Conservation (phyloP, 2,888 invertebrate species). For the Heliconius charithonia region DNA sequence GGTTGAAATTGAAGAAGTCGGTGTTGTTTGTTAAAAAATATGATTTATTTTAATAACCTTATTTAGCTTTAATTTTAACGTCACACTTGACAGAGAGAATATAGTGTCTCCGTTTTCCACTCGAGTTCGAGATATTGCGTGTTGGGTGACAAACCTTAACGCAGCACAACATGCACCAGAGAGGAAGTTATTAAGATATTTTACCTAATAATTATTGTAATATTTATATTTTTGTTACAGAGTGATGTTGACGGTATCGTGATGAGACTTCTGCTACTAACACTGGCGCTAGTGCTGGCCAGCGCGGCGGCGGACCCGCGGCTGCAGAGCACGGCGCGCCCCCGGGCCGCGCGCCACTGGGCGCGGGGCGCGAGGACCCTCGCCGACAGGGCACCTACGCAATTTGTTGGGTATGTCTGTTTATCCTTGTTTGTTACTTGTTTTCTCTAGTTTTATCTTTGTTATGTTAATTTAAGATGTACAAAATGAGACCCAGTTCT, state of each 20-base stretch:
- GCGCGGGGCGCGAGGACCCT: constrained; percentile 68
- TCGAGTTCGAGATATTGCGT: no score
- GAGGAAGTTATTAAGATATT: no score
- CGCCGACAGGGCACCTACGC: constrained; percentile 67
- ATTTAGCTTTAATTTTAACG: no score
- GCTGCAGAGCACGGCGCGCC: constrained; percentile 59
- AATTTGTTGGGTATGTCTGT: constrained; percentile 75
- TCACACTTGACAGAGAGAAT: no score
- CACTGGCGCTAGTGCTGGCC: constrained; percentile 61
- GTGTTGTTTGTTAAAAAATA: no score
- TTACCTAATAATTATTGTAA: no score
- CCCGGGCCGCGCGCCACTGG: constrained; percentile 66
- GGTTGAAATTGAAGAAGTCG: no score
- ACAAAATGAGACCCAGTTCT: background rate
- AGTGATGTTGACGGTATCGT: constrained; percentile 74
- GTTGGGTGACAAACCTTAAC: no score
- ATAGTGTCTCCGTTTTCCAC: no score
- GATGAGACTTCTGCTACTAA: constrained; percentile 70
- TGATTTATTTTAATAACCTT: no score
- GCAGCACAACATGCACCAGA: no score
- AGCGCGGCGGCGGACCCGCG: constrained; percentile 59
- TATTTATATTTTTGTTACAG: constrained; percentile 52
- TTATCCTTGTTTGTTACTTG: background rate
- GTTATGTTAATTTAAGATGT: background rate
- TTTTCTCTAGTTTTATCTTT: background rate